phyloP scores from a whole-genome alignment of 1,140 invertebrate species.

The Charaxes varanes region DNA sequence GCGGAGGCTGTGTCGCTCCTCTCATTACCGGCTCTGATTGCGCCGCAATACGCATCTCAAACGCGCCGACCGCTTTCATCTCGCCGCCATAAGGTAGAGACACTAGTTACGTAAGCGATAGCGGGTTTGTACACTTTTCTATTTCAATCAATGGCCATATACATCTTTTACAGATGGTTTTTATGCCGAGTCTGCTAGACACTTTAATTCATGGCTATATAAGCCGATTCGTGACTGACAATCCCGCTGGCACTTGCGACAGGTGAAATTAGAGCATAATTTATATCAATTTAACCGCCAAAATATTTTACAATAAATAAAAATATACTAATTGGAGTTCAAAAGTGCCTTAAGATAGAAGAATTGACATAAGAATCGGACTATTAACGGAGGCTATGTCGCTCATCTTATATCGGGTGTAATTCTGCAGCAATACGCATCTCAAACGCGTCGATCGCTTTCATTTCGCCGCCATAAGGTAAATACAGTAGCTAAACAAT shows the following conservation, averaged over 20 bases:
- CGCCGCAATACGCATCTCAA: conserved; percentile 48
- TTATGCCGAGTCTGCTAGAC: no score
- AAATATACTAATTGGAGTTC: no score
- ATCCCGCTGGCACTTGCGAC: no score
- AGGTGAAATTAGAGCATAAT: no score
- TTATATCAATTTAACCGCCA: no score
- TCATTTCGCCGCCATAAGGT: conserved; percentile 48
- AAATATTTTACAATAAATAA: no score
- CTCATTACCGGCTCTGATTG: conserved; percentile 65
- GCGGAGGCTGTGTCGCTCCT: conserved; percentile 57
- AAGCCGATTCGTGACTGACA: no score
- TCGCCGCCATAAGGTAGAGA: conserved; percentile 30
- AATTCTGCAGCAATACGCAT: conserved; percentile 50
- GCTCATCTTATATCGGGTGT: conserved; percentile 60
- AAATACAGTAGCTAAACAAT: not conserved
- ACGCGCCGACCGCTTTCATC: conserved; percentile 63
- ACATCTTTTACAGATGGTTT: no score
- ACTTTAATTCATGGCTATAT: no score
- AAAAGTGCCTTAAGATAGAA: no score
- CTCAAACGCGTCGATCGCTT: conserved; percentile 60
- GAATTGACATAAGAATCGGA: no score
- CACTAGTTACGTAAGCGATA: conserved; percentile 4
- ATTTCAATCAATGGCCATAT: no score
- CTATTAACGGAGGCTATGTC: conserved; percentile 63
- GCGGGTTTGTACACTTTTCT: conserved; percentile 1